Base-by-base conservation (phyloP, 92 coral and sea anemone genomes). In the Isaurus tuberculatus region DNA sequence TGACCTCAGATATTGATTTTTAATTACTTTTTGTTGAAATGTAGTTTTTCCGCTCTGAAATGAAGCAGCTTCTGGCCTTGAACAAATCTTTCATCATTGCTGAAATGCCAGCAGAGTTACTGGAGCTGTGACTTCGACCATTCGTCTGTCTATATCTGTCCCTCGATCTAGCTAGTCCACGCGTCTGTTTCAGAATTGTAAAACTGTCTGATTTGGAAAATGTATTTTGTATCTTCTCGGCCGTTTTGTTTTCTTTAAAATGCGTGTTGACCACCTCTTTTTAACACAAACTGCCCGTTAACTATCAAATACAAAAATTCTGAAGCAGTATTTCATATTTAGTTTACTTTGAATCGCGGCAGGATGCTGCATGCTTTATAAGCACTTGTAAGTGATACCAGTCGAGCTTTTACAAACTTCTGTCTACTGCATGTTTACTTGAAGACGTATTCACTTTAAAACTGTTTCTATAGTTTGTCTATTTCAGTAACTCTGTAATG, bases 101-200 rank as follows among this genome's bases (percentile, higher is more conserved):
- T 46, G 43, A 73, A 51, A 73, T 73, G 27, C 64, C 31, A 28
- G 53, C 7, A 70, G 75, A 1, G 25, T 36, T n/a, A 2, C 10
- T 40, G 46, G 37, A 28, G 64, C 66, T 75, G 46, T 32, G 69
- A 57, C 46, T 14, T 75, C 32, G 33, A 57, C 27, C 63, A n/a
- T 55, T n/a, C 32, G 8, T 40, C 7, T 10, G 2, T 26, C 3
- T 49, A 49, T 49, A 40, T 40, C 46, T 7, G 11, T 13, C 11
- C 11, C 46, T 40, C 46, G n/a, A 40, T 2, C 46, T 40, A 0
- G 46, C n/a, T n/a, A n/a, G n/a, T n/a, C n/a, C n/a, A n/a, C n/a
- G 46, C 46, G 46, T 40, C 46, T 55, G 63, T 17, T n/a, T 17
- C 25, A 55, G 25, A 17, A 22, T 63, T 6, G 7, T 13, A 37